Evolutionary conservation across 2,888 invertebrate genomes (phyloP), one percentile per base, ranked within the genome.

Genomic region (Chloromyia formosa): DNA sequence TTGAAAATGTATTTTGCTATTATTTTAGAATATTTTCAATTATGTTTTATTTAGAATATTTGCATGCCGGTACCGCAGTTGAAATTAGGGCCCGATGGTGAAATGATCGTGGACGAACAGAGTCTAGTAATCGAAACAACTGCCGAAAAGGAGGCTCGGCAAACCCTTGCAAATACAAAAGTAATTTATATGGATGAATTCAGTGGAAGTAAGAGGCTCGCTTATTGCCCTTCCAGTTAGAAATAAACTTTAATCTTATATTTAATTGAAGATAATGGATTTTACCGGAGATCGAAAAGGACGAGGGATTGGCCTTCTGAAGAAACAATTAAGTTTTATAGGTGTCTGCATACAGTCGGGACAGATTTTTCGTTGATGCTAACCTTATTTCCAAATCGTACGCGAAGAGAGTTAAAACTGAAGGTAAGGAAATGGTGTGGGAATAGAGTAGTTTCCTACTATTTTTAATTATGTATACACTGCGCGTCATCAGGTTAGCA

Each of bases 311-410:
- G 95, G 95, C 85, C 86, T 9, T 87, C 90, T 45, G 88, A 88
- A 75, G 96, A 97, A 82, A 97, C 96, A 0, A 87, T 94, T n/a
- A 91, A 93, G 78, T 97, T 97, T 86, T 98, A 96, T 86, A 90
- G 93, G 80, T 96, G 96, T 0, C 86, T 98, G 10, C 95, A 94
- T 79, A 92, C 92, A 9, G 89, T 97, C 68, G 97, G 97, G 0
- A 96, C 97, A 0, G 97, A 98, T 87, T 98, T 98, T 85, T 90
- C 94, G 4, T 86, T 96, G 71, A 97, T 98, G 94, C 88, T 91
- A 76, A 89, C 90, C 68, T 86, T 95, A 56, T 96, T 97, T 86
- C 92, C 94, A 0, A 90, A 90, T 56, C 88, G 97, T 75, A 90
- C 90, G 0, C 86, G 97, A 14, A 86, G 90, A 73, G 96, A 97